Evolutionary conservation across 2,797 vertebrate species (phyloP).

Genomic region (Mareca strepera): DNA sequence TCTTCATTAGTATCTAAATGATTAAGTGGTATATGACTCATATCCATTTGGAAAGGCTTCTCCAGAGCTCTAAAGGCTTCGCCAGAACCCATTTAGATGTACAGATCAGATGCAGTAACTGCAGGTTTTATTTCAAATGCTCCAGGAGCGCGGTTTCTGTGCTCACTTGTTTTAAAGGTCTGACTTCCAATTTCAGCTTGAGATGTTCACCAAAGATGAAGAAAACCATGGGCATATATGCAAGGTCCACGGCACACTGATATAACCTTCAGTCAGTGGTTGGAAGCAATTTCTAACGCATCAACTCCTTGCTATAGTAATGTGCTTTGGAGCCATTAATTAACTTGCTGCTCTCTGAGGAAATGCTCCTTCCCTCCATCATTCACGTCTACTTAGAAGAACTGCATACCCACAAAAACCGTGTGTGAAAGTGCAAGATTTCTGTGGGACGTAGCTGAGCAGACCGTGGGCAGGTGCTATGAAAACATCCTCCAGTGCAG

Average conservation of each 20-base stretch:
- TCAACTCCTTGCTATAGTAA: background rate
- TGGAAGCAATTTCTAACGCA: slow-evolving; percentile 12
- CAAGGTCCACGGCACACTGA: background rate
- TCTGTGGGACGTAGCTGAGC: slow-evolving; percentile 13
- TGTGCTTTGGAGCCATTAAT: slow-evolving; percentile 48
- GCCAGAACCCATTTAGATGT: background rate
- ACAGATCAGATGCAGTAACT: background rate
- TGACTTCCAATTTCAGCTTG: background rate
- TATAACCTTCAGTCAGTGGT: background rate
- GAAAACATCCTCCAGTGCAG: slow-evolving; percentile 49
- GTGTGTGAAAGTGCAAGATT: background rate
- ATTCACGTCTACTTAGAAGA: background rate
- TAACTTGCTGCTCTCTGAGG: background rate
- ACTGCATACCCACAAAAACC: background rate
- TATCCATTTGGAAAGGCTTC: slow-evolving; percentile 26
- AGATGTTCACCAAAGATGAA: background rate
- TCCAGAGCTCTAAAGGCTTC: background rate
- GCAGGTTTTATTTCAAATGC: slow-evolving; percentile 29
- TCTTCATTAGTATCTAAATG: slow-evolving; percentile 4
- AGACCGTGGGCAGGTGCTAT: slow-evolving; percentile 43
- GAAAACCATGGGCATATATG: background rate
- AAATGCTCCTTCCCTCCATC: background rate
- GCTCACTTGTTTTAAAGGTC: slow-evolving; percentile 8
- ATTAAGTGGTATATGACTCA: slow-evolving; percentile 18
- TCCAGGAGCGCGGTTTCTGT: background rate